Evolutionary conservation across 2,888 invertebrate species (phyloP).

Genomic region (Argyresthia goedartella): DNA sequence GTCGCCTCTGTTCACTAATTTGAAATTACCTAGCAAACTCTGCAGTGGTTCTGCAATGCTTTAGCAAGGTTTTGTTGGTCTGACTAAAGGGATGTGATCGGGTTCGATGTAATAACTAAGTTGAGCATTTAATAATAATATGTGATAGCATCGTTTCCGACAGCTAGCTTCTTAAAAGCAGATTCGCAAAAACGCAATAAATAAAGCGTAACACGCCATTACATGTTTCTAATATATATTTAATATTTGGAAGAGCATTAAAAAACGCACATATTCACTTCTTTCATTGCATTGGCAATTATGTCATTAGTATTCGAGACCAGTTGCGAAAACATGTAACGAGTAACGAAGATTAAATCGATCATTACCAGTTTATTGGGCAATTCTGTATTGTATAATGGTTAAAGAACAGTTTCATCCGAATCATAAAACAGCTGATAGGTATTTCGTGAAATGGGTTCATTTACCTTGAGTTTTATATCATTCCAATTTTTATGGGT

Average conservation of each 20-base stretch:
- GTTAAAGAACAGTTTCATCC: not conserved
- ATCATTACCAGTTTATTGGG: not conserved
- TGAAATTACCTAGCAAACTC: constrained; percentile 32
- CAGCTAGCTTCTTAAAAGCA: too few species aligned
- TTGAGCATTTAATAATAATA: too few species aligned
- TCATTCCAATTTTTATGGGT: too few species aligned
- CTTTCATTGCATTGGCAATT: not conserved
- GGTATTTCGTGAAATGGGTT: not conserved
- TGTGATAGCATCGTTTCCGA: too few species aligned
- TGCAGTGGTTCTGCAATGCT: constrained; percentile 34
- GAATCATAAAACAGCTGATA: not conserved
- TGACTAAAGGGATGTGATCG: constrained; percentile 23
- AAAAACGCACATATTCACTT: too few species aligned
- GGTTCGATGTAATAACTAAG: constrained; percentile 14
- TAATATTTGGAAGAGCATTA: too few species aligned
- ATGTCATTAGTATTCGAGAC: not conserved
- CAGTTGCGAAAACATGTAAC: not conserved
- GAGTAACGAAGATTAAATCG: not conserved
- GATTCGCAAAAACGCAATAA: too few species aligned
- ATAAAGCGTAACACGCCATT: too few species aligned
- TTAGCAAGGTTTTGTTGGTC: constrained; percentile 27
- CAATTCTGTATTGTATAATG: not conserved
- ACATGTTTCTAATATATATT: too few species aligned
- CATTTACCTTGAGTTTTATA: too few species aligned
- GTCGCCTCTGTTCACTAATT: constrained; percentile 30